phyloP scores from a whole-genome alignment of 2,888 invertebrate species.

The Tinea pellionella region DNA sequence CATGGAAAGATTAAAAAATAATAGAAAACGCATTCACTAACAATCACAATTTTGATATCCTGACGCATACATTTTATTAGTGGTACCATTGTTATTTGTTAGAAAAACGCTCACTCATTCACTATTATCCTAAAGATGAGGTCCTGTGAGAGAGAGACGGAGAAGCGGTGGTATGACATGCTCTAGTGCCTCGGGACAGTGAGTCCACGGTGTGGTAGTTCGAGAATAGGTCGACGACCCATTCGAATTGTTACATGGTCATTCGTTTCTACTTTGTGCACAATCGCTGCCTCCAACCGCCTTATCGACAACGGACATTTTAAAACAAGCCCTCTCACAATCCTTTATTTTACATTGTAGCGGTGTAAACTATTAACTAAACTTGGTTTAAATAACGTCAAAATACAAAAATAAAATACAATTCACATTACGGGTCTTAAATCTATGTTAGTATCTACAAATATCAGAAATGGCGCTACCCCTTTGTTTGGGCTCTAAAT shows the following conservation, averaged over 20 bases:
- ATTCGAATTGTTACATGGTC: neutral
- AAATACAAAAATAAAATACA: constrained; percentile 2
- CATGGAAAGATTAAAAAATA: neutral
- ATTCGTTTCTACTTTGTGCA: neutral
- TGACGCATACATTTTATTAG: neutral
- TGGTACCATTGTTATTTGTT: neutral
- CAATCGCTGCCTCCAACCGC: neutral
- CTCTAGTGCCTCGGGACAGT: neutral
- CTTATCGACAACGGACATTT: neutral
- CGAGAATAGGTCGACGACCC: neutral
- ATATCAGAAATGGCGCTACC: too few species aligned
- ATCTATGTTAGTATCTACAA: too few species aligned
- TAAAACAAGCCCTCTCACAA: too few species aligned
- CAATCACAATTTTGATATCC: neutral
- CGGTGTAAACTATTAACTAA: too few species aligned
- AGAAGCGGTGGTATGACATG: neutral
- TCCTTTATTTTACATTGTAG: too few species aligned
- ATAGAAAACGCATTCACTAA: neutral
- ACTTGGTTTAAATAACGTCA: neutral
- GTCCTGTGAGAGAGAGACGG: constrained; percentile 2
- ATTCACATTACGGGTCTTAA: too few species aligned
- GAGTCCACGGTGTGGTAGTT: neutral
- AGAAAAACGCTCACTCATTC: neutral
- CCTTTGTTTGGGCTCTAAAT: too few species aligned
- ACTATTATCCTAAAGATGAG: neutral